Base-by-base conservation (phyloP, 2,888 invertebrate species). In the Oscheius sp. region DNA sequence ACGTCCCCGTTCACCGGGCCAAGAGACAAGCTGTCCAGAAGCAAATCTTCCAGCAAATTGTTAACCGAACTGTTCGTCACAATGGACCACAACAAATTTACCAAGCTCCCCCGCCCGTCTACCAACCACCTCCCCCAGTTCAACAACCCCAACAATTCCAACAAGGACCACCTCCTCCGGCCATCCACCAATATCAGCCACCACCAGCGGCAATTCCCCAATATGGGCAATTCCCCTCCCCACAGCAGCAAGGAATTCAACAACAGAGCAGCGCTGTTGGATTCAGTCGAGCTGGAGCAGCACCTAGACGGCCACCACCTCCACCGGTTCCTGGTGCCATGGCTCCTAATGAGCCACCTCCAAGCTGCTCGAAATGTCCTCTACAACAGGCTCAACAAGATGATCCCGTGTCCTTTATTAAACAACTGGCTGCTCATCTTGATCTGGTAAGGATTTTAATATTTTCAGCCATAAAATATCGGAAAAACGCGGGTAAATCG, bases 321-420 rank as follows among this genome's bases (percentile, higher is more conserved):
- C 80, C 80, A 61, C 73, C 77, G 41, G 75, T 78, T n/a, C 0
- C 41, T 21, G 78, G 61, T 73, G 21, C 68, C 71, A 55, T 55
- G 61, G 75, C 72, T 7, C 77, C 73, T 29, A 72, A 66, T 49
- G 73, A 75, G 18, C 18, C 52, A 35, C 70, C 74, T 49, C 76
- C 78, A 68, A 55, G 69, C n/a, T 83, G 83, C 55, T 73, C 76
- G 13, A 78, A 81, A 43, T 83, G 83, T 68, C 59, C 77, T 18
- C 21, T 61, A 73, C 77, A 12, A 55, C 76, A 23, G 74, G 75
- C 25, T 52, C 25, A 21, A 21, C 76, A 72, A 13, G 83, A 81
- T 69, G 83, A 83, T 74, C 83, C 83, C 18, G 80, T 80, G 16
- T 77, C 76, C 3, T 79, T 83, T 77, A 74, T 83, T 46, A 66